Percentiles rank a stretch among this genome's conserved stretches.
These are phyloP conservation scores for Vicugna pacos DNA, from an alignment of 2,113 vertebrate species.

Conservation along the genomic window DNA sequence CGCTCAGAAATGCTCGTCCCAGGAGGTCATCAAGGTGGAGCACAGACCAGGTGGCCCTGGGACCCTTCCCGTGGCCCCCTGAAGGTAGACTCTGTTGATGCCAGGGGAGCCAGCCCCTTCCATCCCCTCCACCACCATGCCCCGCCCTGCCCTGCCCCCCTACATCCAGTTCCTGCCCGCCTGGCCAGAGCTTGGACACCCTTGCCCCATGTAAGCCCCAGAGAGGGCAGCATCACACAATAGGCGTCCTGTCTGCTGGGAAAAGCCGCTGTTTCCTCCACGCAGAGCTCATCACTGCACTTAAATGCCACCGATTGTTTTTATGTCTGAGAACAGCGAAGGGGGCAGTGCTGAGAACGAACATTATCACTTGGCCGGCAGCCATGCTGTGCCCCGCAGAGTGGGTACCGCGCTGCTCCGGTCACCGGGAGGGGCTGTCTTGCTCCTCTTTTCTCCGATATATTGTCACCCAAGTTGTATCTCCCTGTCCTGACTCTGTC, in stretches of 20 bases:
- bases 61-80: background rate
- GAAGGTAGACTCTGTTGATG: background rate
- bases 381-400: background rate
- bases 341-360: conserved; percentile 12
- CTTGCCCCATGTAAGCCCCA: background rate
- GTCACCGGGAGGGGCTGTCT: fast-evolving
- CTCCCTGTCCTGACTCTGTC: background rate
- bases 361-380: background rate
- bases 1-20: background rate
- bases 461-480: background rate
- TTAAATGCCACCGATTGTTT: conserved; percentile 72
- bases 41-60: background rate
- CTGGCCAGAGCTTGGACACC: background rate
- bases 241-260: background rate
- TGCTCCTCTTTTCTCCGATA: background rate
- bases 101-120: background rate
- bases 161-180: background rate
- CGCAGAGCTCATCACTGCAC: conserved; percentile 56
- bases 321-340: conserved; percentile 23
- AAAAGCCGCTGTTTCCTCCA: conserved; percentile 66
- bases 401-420: fast-evolving
- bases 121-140: too few species aligned
- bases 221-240: background rate
- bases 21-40: background rate
- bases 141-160: fast-evolving